Base-by-base conservation (phyloP, 1,140 invertebrate genomes). In the Daktulosphaira vitifoliae region DNA sequence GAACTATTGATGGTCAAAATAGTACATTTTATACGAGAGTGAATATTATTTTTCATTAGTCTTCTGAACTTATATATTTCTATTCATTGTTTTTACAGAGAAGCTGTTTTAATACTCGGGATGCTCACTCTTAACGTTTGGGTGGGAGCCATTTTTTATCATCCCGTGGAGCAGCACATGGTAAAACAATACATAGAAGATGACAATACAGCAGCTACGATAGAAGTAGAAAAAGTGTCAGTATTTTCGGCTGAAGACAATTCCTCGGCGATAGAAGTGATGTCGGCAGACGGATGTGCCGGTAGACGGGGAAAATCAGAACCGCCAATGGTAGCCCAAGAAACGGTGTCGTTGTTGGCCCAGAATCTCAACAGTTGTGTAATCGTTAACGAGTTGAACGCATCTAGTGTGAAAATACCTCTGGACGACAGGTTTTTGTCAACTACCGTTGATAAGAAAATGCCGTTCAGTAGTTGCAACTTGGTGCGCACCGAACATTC, bases 51-150 rank as follows among this genome's bases (percentile, higher is more conserved):
- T n/a, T n/a, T n/a, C n/a, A n/a, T n/a, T n/a, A n/a, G n/a, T n/a
- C n/a, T n/a, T n/a, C n/a, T n/a, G n/a, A n/a, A 33, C 11, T 33
- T 6, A 33, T 33, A 6, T 6, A 33, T 33, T 33, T 33, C 29
- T 33, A 18, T 29, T 49, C 18, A 11, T 54, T 26, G 51, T n/a
- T 59, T 66, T 54, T 74, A 62, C 76, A 85, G 87, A 73, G 87
- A 85, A 11, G 82, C 88, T 2, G 83, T 91, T 18, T 74, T 94
- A 11, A 81, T 93, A 33, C 83, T 92, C 77, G 89, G 89, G 5
- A 90, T 84, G 18, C 76, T 92, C 2, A 86, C 87, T 59, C 74
- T 93, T 15, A 89, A 92, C 72, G 86, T 89, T 1, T 86, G 88
- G 80, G 84, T 89, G 1, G 86, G 87, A 7, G 89, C 89, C 4